Conservation (phyloP, 2,113 vertebrate species). For the Mungos mungo region DNA sequence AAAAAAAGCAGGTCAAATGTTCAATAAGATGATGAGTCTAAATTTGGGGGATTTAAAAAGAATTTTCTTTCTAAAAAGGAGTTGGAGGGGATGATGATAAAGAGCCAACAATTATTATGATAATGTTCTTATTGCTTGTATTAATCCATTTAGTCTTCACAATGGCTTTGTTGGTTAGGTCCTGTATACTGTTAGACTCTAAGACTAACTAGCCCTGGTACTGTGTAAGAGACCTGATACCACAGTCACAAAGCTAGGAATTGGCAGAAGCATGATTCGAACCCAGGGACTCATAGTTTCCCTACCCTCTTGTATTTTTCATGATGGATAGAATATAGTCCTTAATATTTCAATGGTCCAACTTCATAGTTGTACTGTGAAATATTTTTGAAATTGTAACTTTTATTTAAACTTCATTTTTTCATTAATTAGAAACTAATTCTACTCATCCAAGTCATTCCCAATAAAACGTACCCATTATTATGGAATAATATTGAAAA, state of each 20-base stretch:
- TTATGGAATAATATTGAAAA: neutral
- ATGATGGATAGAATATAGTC: neutral
- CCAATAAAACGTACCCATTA: neutral
- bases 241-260: neutral
- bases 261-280: neutral
- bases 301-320: neutral
- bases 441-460: neutral
- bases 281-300: neutral
- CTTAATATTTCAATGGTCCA: neutral
- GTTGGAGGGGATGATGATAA: neutral
- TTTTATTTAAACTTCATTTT: neutral
- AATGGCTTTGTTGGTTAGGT: neutral
- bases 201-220: neutral
- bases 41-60: neutral
- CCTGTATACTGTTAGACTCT: neutral
- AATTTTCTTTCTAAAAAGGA: constrained; percentile 5
- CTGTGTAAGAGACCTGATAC: neutral
- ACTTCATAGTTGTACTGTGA: neutral
- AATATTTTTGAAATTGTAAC: neutral
- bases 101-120: neutral
- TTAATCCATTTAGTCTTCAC: neutral
- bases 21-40: neutral
- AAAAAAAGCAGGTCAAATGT: neutral
- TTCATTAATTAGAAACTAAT: constrained; percentile 27
- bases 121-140: neutral